Evolutionary conservation across 1,140 invertebrate genomes (phyloP).

Genomic region (Drosophila santomea): DNA sequence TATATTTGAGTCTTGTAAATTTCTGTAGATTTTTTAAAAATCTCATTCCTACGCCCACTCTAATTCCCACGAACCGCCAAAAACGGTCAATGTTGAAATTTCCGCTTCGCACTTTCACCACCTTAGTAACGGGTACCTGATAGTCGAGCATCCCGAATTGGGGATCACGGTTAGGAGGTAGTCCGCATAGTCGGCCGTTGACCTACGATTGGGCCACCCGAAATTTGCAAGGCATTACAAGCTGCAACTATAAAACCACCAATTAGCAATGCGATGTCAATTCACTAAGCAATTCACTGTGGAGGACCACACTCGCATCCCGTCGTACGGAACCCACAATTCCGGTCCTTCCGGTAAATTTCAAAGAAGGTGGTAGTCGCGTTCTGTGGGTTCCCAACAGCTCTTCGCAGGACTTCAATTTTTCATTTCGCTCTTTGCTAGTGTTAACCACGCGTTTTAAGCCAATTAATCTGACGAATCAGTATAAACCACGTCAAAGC

Average conservation of each 20-base stretch:
- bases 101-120: too few species aligned
- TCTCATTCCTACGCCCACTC: too few species aligned
- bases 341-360: constrained; percentile 10
- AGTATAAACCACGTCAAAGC: constrained; percentile 74
- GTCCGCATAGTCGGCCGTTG: constrained; percentile 10
- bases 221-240: constrained; percentile 61
- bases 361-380: constrained; percentile 5
- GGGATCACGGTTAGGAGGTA: constrained; percentile 22
- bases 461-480: constrained; percentile 66
- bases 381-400: constrained; percentile 4
- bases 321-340: neutral
- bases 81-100: too few species aligned
- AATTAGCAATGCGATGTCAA: constrained; percentile 70
- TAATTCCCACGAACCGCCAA: too few species aligned
- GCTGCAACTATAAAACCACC: constrained; percentile 69
- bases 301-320: neutral
- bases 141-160: neutral
- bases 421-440: constrained; percentile 1
- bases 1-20: too few species aligned
- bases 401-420: constrained; percentile 1
- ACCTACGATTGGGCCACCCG: neutral
- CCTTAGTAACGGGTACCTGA: too few species aligned
- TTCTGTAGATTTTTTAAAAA: too few species aligned
- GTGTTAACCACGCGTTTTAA: constrained; percentile 47
- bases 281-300: constrained; percentile 52